A percentile compares a stretch with the other conserved stretches of the same genome.
These are phyloP conservation scores for Hydrotaea diabolus DNA, from an alignment of 2,888 invertebrate species.

Conservation along the genomic window DNA sequence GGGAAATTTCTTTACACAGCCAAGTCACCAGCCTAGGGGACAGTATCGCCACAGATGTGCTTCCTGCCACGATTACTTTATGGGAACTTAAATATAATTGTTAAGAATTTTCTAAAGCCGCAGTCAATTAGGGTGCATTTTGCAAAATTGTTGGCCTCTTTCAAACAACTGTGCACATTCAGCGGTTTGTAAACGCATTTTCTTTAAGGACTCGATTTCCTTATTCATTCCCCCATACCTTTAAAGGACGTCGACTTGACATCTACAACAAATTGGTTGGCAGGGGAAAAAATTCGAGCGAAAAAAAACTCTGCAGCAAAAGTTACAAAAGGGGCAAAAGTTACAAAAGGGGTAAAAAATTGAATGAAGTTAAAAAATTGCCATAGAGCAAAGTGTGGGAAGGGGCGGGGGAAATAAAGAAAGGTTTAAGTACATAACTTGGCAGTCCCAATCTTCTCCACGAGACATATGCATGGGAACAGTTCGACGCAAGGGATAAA, in stretches of 20 bases:
- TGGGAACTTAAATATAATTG: too few relatives aligned
- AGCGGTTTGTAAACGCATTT: slow-evolving; percentile 21
- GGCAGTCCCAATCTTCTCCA: background rate
- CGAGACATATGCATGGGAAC: background rate
- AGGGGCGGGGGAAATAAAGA: background rate
- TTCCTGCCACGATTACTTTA: too few relatives aligned
- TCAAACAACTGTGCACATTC: background rate
- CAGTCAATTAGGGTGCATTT: background rate
- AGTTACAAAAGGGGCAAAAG: background rate
- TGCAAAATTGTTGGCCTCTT: background rate
- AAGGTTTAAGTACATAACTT: slow-evolving; percentile 3
- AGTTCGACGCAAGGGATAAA: background rate
- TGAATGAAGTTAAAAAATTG: background rate
- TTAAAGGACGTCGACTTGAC: background rate
- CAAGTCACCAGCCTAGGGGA: too few relatives aligned
- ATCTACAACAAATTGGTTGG: background rate
- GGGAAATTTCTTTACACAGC: too few relatives aligned
- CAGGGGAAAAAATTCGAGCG: slow-evolving; percentile 2
- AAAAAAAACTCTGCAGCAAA: background rate
- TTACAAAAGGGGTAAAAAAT: background rate
- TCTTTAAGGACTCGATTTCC: background rate
- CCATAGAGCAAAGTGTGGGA: slow-evolving; percentile 13
- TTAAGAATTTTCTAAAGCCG: too few relatives aligned
- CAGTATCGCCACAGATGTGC: too few relatives aligned
- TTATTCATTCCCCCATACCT: background rate